Evolutionary conservation across 2,888 invertebrate genomes (phyloP).

Genomic region (Fragum whitleyi): DNA sequence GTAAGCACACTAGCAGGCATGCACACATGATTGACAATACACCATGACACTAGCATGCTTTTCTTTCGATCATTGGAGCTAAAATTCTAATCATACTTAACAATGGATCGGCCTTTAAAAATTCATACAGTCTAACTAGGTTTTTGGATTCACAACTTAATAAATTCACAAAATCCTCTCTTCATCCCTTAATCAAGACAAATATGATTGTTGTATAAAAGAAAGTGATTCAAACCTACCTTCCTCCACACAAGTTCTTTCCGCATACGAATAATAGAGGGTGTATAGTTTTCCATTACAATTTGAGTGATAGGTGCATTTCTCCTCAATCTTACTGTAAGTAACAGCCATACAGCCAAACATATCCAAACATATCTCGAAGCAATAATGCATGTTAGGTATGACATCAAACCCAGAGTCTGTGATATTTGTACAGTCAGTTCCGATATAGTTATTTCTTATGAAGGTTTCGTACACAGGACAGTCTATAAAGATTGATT

Average conservation of each 20-base stretch:
- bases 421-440: not conserved
- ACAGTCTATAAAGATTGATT: constrained; percentile 1
- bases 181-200: too few species aligned
- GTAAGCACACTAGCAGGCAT: too few species aligned
- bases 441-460: not conserved
- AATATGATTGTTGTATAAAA: too few species aligned
- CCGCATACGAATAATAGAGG: not conserved
- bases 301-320: not conserved
- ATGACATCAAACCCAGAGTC: not conserved
- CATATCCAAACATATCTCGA: constrained; percentile 17
- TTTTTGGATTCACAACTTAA: too few species aligned
- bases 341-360: not conserved
- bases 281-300: not conserved
- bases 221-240: too few species aligned
- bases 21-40: too few species aligned
- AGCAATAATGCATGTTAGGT: constrained; percentile 11
- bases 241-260: not conserved
- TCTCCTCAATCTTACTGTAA: not conserved
- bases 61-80: too few species aligned
- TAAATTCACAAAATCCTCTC: too few species aligned
- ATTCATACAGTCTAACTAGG: too few species aligned
- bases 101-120: too few species aligned
- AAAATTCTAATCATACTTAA: too few species aligned
- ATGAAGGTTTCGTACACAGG: not conserved
- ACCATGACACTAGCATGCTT: too few species aligned